Evolutionary conservation across 2,888 invertebrate genomes (phyloP).

Genomic region (Cynaeus angustus): DNA sequence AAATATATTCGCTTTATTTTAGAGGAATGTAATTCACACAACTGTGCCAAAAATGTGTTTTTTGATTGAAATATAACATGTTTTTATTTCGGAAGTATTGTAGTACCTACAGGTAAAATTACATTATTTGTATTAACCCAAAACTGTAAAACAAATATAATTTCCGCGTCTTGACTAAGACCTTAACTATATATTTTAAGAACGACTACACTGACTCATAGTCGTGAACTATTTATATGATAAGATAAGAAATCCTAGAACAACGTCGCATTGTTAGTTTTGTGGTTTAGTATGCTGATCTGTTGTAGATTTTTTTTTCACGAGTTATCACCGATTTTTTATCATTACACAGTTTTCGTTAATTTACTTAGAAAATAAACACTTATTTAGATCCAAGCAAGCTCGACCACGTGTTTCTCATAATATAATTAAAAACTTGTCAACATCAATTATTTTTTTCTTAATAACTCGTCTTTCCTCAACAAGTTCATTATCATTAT

Average conservation of each 20-base stretch:
- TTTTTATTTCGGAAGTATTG: too few species aligned
- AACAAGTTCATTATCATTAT: too few species aligned
- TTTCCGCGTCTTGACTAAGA: too few species aligned
- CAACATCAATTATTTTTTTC: neutral
- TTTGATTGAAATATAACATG: too few species aligned
- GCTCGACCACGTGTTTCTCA: neutral
- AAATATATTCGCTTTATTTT: too few species aligned
- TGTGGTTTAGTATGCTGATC: neutral
- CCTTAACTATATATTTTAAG: neutral
- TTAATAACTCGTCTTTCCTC: too few species aligned
- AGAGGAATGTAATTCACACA: too few species aligned
- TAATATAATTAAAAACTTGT: neutral
- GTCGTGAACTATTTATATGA: conserved; percentile 4
- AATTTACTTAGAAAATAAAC: neutral
- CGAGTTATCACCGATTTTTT: neutral
- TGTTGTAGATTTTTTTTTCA: conserved; percentile 1
- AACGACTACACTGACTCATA: conserved; percentile 2
- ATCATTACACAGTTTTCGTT: neutral
- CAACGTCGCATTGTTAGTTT: conserved; percentile 4
- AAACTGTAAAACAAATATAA: too few species aligned
- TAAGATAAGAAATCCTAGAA: conserved; percentile 4
- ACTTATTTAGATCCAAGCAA: neutral
- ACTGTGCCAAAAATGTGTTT: too few species aligned
- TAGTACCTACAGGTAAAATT: too few species aligned
- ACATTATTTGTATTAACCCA: too few species aligned